phyloP scores from a whole-genome alignment of 2,888 invertebrate genomes.

The Sericinus montela region DNA sequence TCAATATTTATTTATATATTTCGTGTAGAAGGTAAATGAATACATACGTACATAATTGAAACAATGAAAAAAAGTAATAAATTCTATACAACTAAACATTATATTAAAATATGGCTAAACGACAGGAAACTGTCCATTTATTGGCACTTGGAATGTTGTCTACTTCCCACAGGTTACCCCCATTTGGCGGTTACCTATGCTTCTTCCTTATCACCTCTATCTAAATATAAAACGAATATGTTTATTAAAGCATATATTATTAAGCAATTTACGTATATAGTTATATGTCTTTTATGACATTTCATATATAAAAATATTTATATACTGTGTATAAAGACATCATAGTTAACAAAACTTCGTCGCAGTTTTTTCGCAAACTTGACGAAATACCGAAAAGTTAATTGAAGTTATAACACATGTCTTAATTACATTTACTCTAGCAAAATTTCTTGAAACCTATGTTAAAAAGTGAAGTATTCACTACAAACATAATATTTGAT shows the following conservation, averaged over 20 bases:
- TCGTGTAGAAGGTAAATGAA: slow-evolving; percentile 60
- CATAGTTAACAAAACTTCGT: slow-evolving; percentile 41
- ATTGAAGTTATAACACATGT: neutral
- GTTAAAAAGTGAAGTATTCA: neutral
- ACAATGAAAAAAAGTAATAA: slow-evolving; percentile 51
- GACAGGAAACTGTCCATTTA: slow-evolving; percentile 49
- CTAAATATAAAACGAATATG: slow-evolving; percentile 13
- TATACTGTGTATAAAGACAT: slow-evolving; percentile 66
- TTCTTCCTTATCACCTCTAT: slow-evolving; percentile 33
- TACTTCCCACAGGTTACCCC: neutral
- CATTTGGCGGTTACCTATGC: too few species aligned
- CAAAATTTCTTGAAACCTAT: slow-evolving; percentile 23
- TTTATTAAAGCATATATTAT: slow-evolving; percentile 43
- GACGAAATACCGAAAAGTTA: slow-evolving; percentile 55
- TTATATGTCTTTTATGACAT: slow-evolving; percentile 55
- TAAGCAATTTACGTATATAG: slow-evolving; percentile 34
- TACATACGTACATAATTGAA: slow-evolving; percentile 63
- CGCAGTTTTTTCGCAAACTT: slow-evolving; percentile 51
- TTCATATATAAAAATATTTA: slow-evolving; percentile 70
- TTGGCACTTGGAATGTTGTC: slow-evolving; percentile 70
- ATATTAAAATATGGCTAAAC: slow-evolving; percentile 68
- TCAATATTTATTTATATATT: slow-evolving; percentile 69
- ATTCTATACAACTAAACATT: slow-evolving; percentile 61
- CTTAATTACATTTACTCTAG: neutral
- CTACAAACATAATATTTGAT: too few species aligned